phyloP scores from a whole-genome alignment of 1,140 invertebrate species.

The Drosophila leontia region DNA sequence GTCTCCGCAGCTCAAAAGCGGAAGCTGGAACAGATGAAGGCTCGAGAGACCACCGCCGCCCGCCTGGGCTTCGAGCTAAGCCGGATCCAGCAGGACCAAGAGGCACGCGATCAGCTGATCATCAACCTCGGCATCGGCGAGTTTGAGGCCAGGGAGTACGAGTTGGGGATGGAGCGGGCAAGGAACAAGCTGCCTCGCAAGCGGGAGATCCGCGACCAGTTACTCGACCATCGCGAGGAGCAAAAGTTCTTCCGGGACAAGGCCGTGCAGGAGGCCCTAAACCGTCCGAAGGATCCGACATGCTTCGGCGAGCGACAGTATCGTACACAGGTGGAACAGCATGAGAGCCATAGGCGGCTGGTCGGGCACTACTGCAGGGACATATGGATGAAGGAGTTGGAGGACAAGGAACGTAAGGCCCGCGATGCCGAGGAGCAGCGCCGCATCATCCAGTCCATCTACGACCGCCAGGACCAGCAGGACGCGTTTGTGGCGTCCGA shows the following conservation, averaged over 20 bases:
- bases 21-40: slow-evolving; percentile 14
- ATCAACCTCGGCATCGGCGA: slow-evolving; percentile 53
- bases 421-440: slow-evolving; percentile 37
- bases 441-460: slow-evolving; percentile 18
- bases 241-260: slow-evolving; percentile 48
- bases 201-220: slow-evolving; percentile 46
- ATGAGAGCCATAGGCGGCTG: neutral
- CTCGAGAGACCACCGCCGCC: slow-evolving; percentile 38
- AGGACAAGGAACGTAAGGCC: slow-evolving; percentile 9
- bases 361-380: slow-evolving; percentile 13
- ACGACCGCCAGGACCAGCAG: slow-evolving; percentile 39
- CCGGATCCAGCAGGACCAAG: slow-evolving; percentile 36
- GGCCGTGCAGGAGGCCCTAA: slow-evolving; percentile 11
- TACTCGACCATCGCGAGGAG: slow-evolving; percentile 51
- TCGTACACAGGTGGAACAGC: neutral
- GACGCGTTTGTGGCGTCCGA: slow-evolving; percentile 46
- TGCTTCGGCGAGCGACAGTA: slow-evolving; percentile 65
- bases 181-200: slow-evolving; percentile 28
- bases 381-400: slow-evolving; percentile 12
- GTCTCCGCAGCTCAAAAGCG: slow-evolving; percentile 11
- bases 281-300: slow-evolving; percentile 35
- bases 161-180: slow-evolving; percentile 15
- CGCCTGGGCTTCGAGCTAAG: slow-evolving; percentile 38
- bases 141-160: slow-evolving; percentile 42
- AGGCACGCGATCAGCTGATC: slow-evolving; percentile 52